Percentiles rank a stretch among this genome's conserved stretches.
Evolutionary conservation across 2,113 vertebrate species (phyloP).

Genomic region (Heteronetta atricapilla): DNA sequence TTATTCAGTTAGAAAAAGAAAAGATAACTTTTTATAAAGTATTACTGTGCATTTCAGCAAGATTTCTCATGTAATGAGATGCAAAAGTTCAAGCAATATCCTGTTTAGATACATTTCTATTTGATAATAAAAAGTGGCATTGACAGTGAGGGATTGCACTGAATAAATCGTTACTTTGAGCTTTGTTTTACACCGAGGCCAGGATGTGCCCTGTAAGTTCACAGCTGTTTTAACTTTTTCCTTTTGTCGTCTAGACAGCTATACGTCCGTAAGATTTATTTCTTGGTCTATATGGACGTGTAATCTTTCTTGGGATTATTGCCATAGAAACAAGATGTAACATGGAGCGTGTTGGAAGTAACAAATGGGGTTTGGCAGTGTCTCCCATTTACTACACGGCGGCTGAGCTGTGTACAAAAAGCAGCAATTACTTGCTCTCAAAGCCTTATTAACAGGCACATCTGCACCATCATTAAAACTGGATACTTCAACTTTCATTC

Average conservation of each 20-base stretch:
- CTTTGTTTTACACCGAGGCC: background rate
- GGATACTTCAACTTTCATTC: background rate
- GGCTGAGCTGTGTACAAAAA: conserved; percentile 22
- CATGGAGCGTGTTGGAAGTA: background rate
- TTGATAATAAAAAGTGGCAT: conserved; percentile 6
- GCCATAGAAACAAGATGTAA: conserved; percentile 60
- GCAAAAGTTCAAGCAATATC: conserved; percentile 10
- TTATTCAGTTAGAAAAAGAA: background rate
- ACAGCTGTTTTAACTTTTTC: conserved; percentile 18
- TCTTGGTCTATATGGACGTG: conserved; percentile 12
- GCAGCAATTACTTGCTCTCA: conserved; percentile 32
- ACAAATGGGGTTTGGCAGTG: conserved; percentile 51
- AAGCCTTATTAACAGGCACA: conserved; percentile 34
- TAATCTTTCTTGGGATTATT: conserved; percentile 55
- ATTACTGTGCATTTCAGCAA: background rate
- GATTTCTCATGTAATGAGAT: background rate
- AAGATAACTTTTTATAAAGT: background rate
- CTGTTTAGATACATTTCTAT: conserved; percentile 10
- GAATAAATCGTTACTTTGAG: background rate
- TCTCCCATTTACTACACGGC: conserved; percentile 32
- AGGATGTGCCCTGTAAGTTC: conserved; percentile 7
- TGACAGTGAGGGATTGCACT: background rate
- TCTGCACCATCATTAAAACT: conserved; percentile 32
- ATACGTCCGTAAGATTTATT: conserved; percentile 35
- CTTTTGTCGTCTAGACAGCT: conserved; percentile 32